phyloP scores from a whole-genome alignment of 2,888 invertebrate genomes.

The Lithophane ornitopus region DNA sequence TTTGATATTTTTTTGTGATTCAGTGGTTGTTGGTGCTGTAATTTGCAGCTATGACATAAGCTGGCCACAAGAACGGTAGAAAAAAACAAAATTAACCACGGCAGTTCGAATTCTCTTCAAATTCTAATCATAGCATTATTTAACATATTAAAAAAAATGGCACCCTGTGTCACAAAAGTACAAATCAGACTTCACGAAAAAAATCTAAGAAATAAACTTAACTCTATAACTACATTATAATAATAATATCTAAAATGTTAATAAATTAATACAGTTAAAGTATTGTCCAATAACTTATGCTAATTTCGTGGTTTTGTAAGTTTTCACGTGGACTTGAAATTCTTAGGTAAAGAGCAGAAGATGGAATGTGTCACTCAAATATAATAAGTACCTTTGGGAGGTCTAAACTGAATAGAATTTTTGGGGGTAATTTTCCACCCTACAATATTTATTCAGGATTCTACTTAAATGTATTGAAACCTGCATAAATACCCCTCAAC shows the following conservation, averaged over 20 bases:
- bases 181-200: constrained; percentile 78
- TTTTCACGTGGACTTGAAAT: constrained; percentile 14
- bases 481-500: not conserved
- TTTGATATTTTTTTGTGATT: too few relatives aligned
- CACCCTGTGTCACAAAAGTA: constrained; percentile 80
- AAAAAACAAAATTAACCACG: not conserved
- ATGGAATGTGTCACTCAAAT: constrained; percentile 44
- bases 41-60: constrained; percentile 1
- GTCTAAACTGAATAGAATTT: not conserved
- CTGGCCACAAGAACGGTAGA: not conserved
- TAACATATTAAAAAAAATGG: constrained; percentile 72
- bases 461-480: not conserved
- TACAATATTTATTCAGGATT: not conserved
- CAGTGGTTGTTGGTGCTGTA: not conserved
- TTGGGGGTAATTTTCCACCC: not conserved
- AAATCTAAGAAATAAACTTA: constrained; percentile 62
- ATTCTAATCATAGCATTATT: constrained; percentile 55
- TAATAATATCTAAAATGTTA: constrained; percentile 67
- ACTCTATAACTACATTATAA: constrained; percentile 38
- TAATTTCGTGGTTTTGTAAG: constrained; percentile 56
- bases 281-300: constrained; percentile 55
- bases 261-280: constrained; percentile 74
- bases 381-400: not conserved
- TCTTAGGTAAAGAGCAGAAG: constrained; percentile 45
- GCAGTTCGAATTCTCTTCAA: not conserved